Evolutionary conservation across 2,888 invertebrate genomes (phyloP), one percentile per base, ranked within the genome.

Genomic region (Automeris io): DNA sequence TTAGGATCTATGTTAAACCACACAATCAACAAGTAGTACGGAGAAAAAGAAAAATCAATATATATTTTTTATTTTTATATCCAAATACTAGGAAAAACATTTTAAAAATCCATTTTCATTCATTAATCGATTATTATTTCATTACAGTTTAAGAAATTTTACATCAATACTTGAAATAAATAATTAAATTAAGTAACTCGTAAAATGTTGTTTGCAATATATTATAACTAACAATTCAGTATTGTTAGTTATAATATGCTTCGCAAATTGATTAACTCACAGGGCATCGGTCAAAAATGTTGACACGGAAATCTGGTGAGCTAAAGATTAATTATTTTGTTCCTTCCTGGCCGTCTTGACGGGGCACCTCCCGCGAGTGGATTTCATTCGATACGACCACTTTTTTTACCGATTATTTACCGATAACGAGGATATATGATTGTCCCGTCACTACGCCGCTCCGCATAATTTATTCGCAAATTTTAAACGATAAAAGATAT

Each of bases 271-370:
- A 82, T 81, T 78, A 80, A 74, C 74, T 66, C 63, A 61, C 58
- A 61, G 53, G 46, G 56, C 51, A 51, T 57, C 60, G 58, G 56
- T 60, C 53, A 60, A 54, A 70, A 72, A 70, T 70, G 71, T 70
- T 57, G 58, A 60, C 61, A 61, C 70, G 56, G 62, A 54, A 63
- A 70, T 69, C 56, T 68, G 66, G 71, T 71, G 76, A 74, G 61
- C 57, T 56, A 57, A 62, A 79, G 78, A 81, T 82, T 76, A 81
- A 82, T 82, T 81, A 74, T 81, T 81, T 75, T 69, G 72, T 76
- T 80, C 70, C 67, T 62, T 53, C 58, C 57, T 51, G 50, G 54
- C 41, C 50, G 29, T 48, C 46, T 61, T 61, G 61, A 64, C 59
- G 56, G 55, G 43, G 45, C 51, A 40, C 55, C 60, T 52, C 51